Base-by-base conservation (phyloP, 2,888 invertebrate genomes). In the Gryllus longicercus region DNA sequence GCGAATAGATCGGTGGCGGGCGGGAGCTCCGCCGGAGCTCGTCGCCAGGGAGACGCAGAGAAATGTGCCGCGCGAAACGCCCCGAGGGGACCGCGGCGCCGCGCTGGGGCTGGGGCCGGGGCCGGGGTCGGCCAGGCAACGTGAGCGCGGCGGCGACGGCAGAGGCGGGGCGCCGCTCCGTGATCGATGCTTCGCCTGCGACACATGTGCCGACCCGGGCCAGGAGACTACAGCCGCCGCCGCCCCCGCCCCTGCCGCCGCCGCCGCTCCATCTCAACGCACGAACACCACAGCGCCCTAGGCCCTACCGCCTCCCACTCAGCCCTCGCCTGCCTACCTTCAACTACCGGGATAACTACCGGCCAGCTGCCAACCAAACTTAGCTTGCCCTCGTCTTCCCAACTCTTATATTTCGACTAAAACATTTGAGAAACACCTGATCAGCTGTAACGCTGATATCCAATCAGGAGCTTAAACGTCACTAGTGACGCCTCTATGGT, bases 171-270 rank as follows among this genome's bases (percentile, higher is more conserved):
- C 38, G 76, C 79, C 8, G 81, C 77, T 77, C 81, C 79, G 18
- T 79, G 77, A 80, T 81, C 81, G 77, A 77, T 78, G 79, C 78
- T 82, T 80, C 81, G 74, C 79, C 79, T 78, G 82, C 80, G 80
- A 76, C 82, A 82, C 83, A 49, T 82, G 82, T 83, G 63, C 16
- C 14, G 63, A 14, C 14, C n/a, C 63, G 63, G n/a, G 38, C n/a
- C 63, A 16, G 84, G 84, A 83, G 84, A 83, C 83, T 84, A 82
- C 84, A 82, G 75, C 18, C 38, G 75, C 75, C 25, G 75, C 75
- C 25, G 2, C 75, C 8, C 5, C 75, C 11, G 5, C 14, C 12
- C 3, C 14, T 1, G 2, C 23, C 25, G 21, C 14, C 75, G 75
- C 0, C 21, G 3, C 75, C 75, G 14, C 75, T 75, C 75, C 75